phyloP scores from a whole-genome alignment of 1,140 invertebrate genomes.

The Cotesia glomerata region DNA sequence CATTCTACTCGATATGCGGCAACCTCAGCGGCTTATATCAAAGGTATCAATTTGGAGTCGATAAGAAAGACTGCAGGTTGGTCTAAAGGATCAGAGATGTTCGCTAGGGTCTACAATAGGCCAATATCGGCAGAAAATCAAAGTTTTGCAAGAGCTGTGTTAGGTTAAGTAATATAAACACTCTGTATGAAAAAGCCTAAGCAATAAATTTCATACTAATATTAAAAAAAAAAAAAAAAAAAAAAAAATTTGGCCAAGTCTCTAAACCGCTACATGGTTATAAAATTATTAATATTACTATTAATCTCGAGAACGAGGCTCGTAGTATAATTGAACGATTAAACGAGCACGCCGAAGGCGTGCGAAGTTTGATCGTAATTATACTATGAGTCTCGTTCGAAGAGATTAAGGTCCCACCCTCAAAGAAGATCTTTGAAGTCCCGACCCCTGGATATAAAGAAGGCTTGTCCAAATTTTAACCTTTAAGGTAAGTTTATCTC shows the following conservation, averaged over 20 bases:
- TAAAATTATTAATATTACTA: background rate
- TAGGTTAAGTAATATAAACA: background rate
- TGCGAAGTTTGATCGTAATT: background rate
- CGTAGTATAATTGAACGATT: too few relatives aligned
- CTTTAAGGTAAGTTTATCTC: too few relatives aligned
- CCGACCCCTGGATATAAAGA: too few relatives aligned
- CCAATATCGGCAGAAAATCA: background rate
- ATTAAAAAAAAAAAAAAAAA: too few relatives aligned
- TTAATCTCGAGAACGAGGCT: too few relatives aligned
- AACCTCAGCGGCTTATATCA: background rate
- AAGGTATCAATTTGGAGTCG: background rate
- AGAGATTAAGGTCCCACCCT: background rate
- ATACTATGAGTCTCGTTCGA: background rate
- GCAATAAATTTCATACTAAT: background rate
- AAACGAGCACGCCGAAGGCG: too few relatives aligned
- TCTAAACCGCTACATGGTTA: background rate
- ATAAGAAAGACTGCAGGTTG: background rate
- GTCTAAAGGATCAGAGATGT: background rate
- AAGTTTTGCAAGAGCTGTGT: background rate
- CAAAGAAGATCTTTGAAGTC: too few relatives aligned
- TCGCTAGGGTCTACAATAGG: background rate
- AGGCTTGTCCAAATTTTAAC: too few relatives aligned
- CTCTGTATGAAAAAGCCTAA: background rate
- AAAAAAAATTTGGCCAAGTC: background rate
- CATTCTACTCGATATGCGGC: conserved; percentile 12